Base-by-base conservation (phyloP, 2,113 vertebrate genomes). In the Campylorhamphus procurvoides region DNA sequence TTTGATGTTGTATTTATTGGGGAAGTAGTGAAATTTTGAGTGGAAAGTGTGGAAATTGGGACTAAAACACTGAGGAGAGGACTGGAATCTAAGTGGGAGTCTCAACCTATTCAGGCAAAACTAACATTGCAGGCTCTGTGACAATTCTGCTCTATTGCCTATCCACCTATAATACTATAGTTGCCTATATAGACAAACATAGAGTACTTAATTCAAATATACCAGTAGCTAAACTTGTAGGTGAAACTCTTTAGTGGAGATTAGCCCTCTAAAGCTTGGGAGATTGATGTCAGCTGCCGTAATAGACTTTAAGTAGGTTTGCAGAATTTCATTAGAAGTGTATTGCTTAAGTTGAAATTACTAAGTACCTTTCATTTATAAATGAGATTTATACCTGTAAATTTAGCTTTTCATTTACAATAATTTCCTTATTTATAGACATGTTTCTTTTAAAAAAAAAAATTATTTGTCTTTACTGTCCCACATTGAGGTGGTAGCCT, bases 261-360 rank as follows among this genome's bases (percentile, higher is more conserved):
- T 96, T 87, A 88, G 66, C 92, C 64, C 84, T 97, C 63, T 60
- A 69, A 69, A 91, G 92, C 73, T 95, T 96, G 97, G 89, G 92
- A 96, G 91, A 97, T 96, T 96, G 96, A 97, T 97, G 96, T 96
- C 93, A 92, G 82, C 66, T 84, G 82, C 56, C 13, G 5, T 96
- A 96, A 97, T 90, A 92, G 92, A 72, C 81, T 97, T 97, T 95
- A 97, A 98, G 97, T 92, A 97, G 93, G 90, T 94, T 95, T 96
- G 89, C 82, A 95, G 92, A 93, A 85, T 97, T 98, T 97, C 94
- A 93, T 90, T 95, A 93, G 73, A 91, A 93, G 56, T 87, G 62
- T 96, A 96, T 92, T 97, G 96, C 89, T 92, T 81, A 93, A 91
- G 96, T 93, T 97, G 92, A 97, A 97, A 78, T 90, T 93, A 86